phyloP scores from a whole-genome alignment of 2,113 vertebrate genomes.

The Chamaetylas fuelleborni region DNA sequence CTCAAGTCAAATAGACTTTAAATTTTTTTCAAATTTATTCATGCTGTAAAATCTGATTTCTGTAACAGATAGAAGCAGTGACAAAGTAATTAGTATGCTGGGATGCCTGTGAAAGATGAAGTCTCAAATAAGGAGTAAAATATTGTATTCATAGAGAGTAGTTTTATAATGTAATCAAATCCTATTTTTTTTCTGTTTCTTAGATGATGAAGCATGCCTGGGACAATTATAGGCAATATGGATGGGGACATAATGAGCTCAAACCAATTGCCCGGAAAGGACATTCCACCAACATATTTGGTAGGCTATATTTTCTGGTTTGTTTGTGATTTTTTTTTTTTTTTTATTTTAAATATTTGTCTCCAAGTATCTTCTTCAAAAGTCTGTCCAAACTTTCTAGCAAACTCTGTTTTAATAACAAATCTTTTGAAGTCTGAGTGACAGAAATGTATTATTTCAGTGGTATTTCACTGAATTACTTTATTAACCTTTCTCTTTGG shows the following conservation, averaged over 20 bases:
- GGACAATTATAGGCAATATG: constrained; percentile 94
- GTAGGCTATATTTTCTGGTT: constrained; percentile 76
- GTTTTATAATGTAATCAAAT: not conserved
- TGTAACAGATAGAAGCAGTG: not conserved
- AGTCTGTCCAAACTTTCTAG: not conserved
- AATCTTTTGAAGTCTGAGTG: not conserved
- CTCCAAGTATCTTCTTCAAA: not conserved
- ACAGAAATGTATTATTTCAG: not conserved
- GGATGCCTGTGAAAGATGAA: not conserved
- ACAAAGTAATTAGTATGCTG: not conserved
- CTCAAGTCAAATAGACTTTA: not conserved
- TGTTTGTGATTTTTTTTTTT: not conserved
- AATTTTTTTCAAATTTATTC: not conserved
- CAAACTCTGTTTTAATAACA: not conserved
- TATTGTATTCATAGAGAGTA: not conserved
- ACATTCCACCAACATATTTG: constrained; percentile 98
- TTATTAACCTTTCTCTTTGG: not conserved
- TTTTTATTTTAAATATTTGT: not conserved
- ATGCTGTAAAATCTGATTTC: not conserved
- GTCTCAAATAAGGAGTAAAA: not conserved
- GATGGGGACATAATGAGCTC: constrained; percentile 98
- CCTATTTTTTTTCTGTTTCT: constrained; percentile 14
- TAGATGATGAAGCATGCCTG: constrained; percentile 99
- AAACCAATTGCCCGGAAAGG: constrained; percentile 98
- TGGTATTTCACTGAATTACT: not conserved